phyloP scores from a whole-genome alignment of 92 coral and sea anemone species.

The Meandrina meandrites region DNA sequence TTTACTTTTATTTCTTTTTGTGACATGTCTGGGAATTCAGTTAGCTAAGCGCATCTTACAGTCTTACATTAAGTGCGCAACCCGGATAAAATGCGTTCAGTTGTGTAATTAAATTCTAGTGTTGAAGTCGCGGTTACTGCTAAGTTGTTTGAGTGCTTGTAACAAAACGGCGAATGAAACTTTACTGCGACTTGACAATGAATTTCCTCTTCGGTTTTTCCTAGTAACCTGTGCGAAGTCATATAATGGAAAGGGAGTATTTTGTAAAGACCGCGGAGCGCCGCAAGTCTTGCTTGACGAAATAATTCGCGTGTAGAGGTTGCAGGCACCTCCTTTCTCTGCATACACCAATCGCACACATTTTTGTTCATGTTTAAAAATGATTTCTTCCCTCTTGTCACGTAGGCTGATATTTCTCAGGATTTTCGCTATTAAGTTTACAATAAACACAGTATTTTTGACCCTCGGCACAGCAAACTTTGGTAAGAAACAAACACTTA shows the following conservation, averaged over 20 bases:
- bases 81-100: background rate
- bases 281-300: background rate
- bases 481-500: background rate
- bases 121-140: background rate
- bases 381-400: background rate
- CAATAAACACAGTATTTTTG: background rate
- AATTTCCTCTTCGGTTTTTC: background rate
- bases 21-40: no score
- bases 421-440: background rate
- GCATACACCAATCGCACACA: background rate
- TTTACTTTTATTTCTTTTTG: no score
- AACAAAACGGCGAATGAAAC: background rate
- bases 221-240: background rate
- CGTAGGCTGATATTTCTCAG: background rate
- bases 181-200: background rate
- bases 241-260: background rate
- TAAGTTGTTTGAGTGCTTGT: background rate
- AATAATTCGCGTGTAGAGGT: background rate
- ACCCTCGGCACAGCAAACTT: background rate
- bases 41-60: no score
- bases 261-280: background rate
- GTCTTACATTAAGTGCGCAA: background rate
- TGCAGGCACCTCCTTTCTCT: background rate
- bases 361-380: background rate
- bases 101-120: background rate